Base-by-base conservation (phyloP, 1,140 invertebrate genomes). In the Caerostris extrusa region DNA sequence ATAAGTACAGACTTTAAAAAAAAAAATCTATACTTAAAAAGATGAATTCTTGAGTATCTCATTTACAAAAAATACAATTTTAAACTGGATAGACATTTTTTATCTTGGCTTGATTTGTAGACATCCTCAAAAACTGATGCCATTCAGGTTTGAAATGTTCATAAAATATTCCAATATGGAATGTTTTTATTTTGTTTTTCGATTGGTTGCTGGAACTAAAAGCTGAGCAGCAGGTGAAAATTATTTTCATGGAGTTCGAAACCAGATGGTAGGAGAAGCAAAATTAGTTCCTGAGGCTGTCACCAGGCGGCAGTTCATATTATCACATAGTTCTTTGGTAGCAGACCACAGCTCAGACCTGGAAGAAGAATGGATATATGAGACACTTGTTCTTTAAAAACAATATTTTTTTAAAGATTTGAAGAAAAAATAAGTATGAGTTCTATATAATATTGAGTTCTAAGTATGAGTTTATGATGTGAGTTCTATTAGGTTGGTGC, bases 321-420 rank as follows among this genome's bases (percentile, higher is more conserved):
- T 77, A 77, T 77, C 71, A 77, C 71, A 77, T 77, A 53, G 34
- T 50, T 77, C 71, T 77, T 77, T 77, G 71, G 71, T 77, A 77
- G 71, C 71, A 77, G 71, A 77, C 61, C 61, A 64, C 12, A 64
- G 12, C 71, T 34, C 34, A 19, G 53, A 77, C 71, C 71, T 77
- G 50, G 34, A 77, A 77, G 69, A 77, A 71, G 17, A 34, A 71
- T 8, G 7, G 10, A 71, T 19, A 71, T 17, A 1, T n/a, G 61
- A n/a, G n/a, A 67, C 7, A 67, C n/a, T 67, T 67, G 61, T 5
- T 5, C 14, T 67, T 67, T 3, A 67, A 67, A 67, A 67, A 67
- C 14, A 14, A 67, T 6, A 17, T 17, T 1, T 17, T 67, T 67
- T 6, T 17, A 64, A 17, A 3, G 7, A 61, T 12, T 7, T 61